A percentile compares a stretch with the other conserved stretches of the same genome.
phyloP scores from a whole-genome alignment of 37 sponge, comb jelly and placozoan species.

The Beroe forskalii region DNA sequence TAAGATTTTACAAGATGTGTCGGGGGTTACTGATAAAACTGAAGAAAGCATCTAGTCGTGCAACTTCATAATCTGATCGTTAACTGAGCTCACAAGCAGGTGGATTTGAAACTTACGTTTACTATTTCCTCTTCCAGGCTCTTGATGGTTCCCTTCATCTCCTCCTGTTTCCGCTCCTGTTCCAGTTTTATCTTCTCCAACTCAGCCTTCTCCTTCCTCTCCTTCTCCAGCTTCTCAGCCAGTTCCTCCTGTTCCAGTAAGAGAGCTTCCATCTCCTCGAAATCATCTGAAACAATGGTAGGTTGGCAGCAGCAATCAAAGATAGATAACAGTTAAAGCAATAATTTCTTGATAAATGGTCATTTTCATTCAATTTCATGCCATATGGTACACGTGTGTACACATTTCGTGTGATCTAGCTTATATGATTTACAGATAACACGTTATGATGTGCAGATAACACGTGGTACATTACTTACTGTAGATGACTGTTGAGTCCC shows the following conservation, averaged over 20 bases:
- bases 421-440: too few species aligned
- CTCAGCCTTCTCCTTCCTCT: constrained; percentile 15
- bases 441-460: too few species aligned
- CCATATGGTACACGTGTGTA: too few species aligned
- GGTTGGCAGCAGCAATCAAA: not conserved
- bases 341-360: too few species aligned
- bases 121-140: constrained; percentile 37
- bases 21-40: too few species aligned
- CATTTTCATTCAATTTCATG: not conserved
- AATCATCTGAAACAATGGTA: constrained; percentile 27
- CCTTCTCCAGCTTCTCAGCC: constrained; percentile 11
- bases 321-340: too few species aligned
- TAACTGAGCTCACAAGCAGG: too few species aligned
- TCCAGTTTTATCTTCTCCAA: constrained; percentile 25
- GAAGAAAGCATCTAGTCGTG: too few species aligned
- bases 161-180: constrained; percentile 38
- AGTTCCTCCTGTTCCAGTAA: constrained; percentile 52
- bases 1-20: too few species aligned
- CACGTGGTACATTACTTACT: constrained; percentile 27
- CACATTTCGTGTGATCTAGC: too few species aligned
- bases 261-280: constrained; percentile 62
- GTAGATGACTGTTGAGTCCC: constrained; percentile 47
- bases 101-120: constrained; percentile 33
- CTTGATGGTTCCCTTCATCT: constrained; percentile 48
- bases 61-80: too few species aligned